Percentiles rank a stretch among this genome's conserved stretches.
Conservation (phyloP, 1,140 invertebrate species). For the Trypoxylus dichotomus region DNA sequence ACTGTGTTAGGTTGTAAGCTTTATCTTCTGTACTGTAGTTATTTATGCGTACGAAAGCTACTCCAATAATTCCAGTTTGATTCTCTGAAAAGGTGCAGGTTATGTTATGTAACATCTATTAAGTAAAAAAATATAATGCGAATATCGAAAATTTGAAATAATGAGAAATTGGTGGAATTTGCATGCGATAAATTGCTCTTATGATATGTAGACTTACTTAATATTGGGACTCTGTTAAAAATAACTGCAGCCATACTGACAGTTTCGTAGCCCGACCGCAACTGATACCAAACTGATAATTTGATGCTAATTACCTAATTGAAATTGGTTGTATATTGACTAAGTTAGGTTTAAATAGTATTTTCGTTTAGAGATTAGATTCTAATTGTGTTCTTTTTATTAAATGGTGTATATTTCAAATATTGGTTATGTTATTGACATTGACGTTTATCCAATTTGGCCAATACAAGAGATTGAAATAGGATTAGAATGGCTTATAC, state of each 20-base stretch:
- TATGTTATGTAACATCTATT: conserved; percentile 38
- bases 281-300: too few relatives aligned
- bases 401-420: too few relatives aligned
- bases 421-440: too few relatives aligned
- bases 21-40: conserved; percentile 52
- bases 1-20: conserved; percentile 60
- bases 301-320: too few relatives aligned
- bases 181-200: background rate
- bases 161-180: background rate
- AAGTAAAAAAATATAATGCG: background rate
- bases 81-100: conserved; percentile 37
- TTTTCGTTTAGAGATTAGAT: too few relatives aligned
- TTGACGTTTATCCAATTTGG: too few relatives aligned
- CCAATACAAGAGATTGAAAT: too few relatives aligned
- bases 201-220: conserved; percentile 36
- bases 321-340: too few relatives aligned
- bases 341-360: too few relatives aligned
- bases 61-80: conserved; percentile 35
- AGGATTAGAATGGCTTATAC: too few relatives aligned
- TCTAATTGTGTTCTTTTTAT: too few relatives aligned
- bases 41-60: conserved; percentile 37
- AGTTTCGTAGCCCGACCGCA: background rate
- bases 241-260: conserved; percentile 41
- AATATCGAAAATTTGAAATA: background rate
- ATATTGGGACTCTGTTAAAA: conserved; percentile 37